A percentile compares a stretch with the other conserved stretches of the same genome.
Evolutionary conservation across 2,113 vertebrate species (phyloP).

Genomic region (Trematocara unimaculatum): DNA sequence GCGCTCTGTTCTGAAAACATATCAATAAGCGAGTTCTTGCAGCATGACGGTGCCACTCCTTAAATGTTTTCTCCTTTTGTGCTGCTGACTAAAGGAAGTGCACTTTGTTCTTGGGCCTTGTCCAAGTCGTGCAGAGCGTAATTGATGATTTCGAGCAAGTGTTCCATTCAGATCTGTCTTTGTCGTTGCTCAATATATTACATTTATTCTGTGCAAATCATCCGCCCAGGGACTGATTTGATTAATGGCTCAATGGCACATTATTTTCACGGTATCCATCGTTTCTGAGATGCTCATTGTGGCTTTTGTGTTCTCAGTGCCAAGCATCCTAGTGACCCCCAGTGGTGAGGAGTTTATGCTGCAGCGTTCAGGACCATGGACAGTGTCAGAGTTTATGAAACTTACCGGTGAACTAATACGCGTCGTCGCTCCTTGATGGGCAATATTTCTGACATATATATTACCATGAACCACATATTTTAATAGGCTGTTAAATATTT

Average conservation of each 20-base stretch:
- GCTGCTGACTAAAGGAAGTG: not conserved
- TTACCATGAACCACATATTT: slow-evolving; percentile 25
- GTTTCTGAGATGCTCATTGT: slow-evolving; percentile 28
- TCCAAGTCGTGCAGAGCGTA: slow-evolving; percentile 56
- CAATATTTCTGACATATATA: not conserved
- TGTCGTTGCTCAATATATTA: slow-evolving; percentile 71
- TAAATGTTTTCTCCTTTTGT: not conserved
- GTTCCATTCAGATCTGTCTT: slow-evolving; percentile 66
- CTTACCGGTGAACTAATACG: not conserved
- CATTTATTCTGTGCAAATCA: slow-evolving; percentile 72
- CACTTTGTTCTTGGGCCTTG: slow-evolving; percentile 49
- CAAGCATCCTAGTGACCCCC: slow-evolving; percentile 63
- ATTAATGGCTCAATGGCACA: slow-evolving; percentile 70
- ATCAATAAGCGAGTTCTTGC: not conserved
- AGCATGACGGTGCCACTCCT: not conserved
- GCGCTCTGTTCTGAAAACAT: not conserved
- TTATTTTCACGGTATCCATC: slow-evolving; percentile 52
- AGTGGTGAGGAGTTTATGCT: slow-evolving; percentile 30
- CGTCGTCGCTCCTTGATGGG: not conserved
- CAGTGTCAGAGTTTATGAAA: slow-evolving; percentile 32
- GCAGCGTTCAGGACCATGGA: slow-evolving; percentile 48
- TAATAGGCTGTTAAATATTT: slow-evolving; percentile 49
- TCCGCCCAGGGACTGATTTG: slow-evolving; percentile 58
- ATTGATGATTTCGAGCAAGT: slow-evolving; percentile 67
- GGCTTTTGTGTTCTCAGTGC: not conserved